Evolutionary conservation across 2,888 invertebrate species (phyloP).

Genomic region (Sarcophaga variegata): DNA sequence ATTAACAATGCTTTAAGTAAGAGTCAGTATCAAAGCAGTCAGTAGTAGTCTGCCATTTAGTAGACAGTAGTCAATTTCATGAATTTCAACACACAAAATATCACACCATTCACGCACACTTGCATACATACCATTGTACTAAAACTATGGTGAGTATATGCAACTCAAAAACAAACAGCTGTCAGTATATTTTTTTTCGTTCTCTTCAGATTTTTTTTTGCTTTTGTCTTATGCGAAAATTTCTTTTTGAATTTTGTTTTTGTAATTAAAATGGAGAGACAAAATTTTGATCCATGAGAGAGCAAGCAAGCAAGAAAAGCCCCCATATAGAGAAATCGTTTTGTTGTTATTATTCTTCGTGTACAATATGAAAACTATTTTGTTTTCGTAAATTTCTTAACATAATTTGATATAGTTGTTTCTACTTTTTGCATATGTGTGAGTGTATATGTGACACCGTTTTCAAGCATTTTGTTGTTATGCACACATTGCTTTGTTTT

Average conservation of each 20-base stretch:
- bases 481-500: too few species aligned
- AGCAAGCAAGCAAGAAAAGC: not conserved
- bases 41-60: not conserved
- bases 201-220: not conserved
- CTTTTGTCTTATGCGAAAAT: not conserved
- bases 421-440: not conserved
- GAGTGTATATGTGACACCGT: slow-evolving; percentile 9
- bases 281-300: not conserved
- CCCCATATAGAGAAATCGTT: not conserved
- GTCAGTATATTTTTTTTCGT: not conserved
- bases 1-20: not conserved
- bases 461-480: slow-evolving; percentile 12
- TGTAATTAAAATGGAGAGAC: not conserved
- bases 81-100: not conserved
- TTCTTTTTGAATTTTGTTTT: not conserved
- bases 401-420: not conserved
- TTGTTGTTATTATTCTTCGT: not conserved
- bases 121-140: not conserved
- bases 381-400: slow-evolving; percentile 12
- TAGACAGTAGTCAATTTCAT: not conserved
- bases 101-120: not conserved
- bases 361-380: not conserved
- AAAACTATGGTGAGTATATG: not conserved
- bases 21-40: not conserved
- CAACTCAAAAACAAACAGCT: not conserved